Evolutionary conservation across 2,888 invertebrate species (phyloP).

Genomic region (Loripinus fragilis): DNA sequence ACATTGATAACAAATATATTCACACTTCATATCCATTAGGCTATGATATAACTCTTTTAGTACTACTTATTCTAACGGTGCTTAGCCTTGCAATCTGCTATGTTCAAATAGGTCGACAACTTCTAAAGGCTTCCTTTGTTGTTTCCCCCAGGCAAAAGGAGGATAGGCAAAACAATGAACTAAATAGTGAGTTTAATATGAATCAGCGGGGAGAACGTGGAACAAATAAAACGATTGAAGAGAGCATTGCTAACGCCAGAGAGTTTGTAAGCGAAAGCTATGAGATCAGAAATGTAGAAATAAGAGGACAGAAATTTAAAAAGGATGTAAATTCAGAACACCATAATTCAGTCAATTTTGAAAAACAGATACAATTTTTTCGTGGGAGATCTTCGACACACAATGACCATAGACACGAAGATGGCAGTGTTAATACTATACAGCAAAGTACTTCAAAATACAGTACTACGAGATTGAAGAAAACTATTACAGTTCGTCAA

Average conservation of each 20-base stretch:
- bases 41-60: not conserved
- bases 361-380: no score
- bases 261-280: not conserved
- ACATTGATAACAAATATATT: not conserved
- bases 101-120: constrained; percentile 2
- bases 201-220: not conserved
- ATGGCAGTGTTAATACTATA: no score
- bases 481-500: not conserved
- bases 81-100: not conserved
- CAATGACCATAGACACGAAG: no score
- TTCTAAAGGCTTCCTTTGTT: not conserved
- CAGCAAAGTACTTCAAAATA: no score
- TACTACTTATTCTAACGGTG: not conserved
- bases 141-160: not conserved
- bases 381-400: no score
- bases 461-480: not conserved
- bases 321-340: not conserved
- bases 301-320: not conserved
- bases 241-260: not conserved
- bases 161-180: no score
- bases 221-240: no score
- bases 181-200: no score
- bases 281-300: not conserved
- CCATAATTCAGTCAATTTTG: not conserved
- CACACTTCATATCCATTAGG: not conserved